A percentile compares a stretch with the other conserved stretches of the same genome.
Conservation (phyloP, 2,888 invertebrate species). For the Scaptomyza parva region DNA sequence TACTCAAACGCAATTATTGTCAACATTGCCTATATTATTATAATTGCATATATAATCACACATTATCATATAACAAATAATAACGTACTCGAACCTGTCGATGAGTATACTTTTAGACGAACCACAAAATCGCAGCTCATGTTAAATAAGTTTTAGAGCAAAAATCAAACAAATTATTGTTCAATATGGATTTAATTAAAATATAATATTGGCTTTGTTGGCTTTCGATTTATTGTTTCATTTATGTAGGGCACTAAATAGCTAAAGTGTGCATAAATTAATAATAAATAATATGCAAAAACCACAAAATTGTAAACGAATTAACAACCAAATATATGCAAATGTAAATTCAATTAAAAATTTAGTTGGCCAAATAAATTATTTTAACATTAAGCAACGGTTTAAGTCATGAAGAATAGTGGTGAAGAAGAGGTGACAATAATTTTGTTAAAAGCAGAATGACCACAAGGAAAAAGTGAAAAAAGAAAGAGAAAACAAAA, state of each 20-base stretch:
- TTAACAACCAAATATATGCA: not conserved
- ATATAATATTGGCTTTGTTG: slow-evolving; percentile 2
- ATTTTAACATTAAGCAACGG: not conserved
- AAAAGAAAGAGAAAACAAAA: not conserved
- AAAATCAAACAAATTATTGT: not conserved
- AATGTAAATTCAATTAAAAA: slow-evolving; percentile 4
- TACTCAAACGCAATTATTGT: not conserved
- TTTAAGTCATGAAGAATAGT: not conserved
- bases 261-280: not conserved
- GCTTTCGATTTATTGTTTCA: not conserved
- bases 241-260: not conserved
- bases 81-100: not conserved
- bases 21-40: too few relatives aligned
- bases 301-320: slow-evolving; percentile 13
- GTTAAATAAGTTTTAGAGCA: not conserved
- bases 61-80: not conserved
- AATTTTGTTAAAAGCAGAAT: not conserved
- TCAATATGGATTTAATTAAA: not conserved
- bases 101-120: not conserved
- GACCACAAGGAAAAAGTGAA: too few relatives aligned
- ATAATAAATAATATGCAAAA: slow-evolving; percentile 6
- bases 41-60: not conserved
- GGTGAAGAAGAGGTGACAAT: not conserved
- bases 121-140: slow-evolving; percentile 1
- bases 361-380: slow-evolving; percentile 4